Conservation (phyloP, 2,888 invertebrate genomes). For the Steinernema scapterisci region DNA sequence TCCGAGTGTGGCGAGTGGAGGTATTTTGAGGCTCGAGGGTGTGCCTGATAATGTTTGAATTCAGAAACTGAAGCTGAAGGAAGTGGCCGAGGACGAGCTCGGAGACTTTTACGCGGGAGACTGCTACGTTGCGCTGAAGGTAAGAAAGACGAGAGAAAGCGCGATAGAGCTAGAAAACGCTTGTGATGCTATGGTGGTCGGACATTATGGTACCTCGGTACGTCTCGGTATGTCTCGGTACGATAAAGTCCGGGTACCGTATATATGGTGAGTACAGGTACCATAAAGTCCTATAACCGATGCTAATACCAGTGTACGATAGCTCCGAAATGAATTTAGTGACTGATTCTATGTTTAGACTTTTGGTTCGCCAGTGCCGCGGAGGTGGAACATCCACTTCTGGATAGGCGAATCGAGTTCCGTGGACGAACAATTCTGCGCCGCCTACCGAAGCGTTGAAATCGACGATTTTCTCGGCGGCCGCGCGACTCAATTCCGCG, state of each 20-base stretch:
- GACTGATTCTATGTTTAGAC: neutral
- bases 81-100: neutral
- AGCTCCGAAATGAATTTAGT: too few species aligned
- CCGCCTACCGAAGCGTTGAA: constrained; percentile 30
- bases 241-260: too few species aligned
- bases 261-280: too few species aligned
- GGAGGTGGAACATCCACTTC: constrained; percentile 15
- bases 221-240: too few species aligned
- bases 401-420: constrained; percentile 34
- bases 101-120: constrained; percentile 6
- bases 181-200: too few species aligned
- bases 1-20: constrained; percentile 11
- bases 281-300: too few species aligned
- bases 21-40: neutral
- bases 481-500: constrained; percentile 32
- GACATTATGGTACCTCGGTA: too few species aligned
- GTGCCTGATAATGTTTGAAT: neutral
- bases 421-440: constrained; percentile 32
- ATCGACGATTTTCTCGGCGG: constrained; percentile 26
- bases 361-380: neutral
- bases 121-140: constrained; percentile 15
- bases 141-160: neutral
- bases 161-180: too few species aligned
- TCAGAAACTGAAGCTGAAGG: constrained; percentile 27
- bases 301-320: too few species aligned